These are phyloP conservation scores for Microplitis deprimator DNA, from an alignment of 2,888 invertebrate species.

Conservation along the genomic window DNA sequence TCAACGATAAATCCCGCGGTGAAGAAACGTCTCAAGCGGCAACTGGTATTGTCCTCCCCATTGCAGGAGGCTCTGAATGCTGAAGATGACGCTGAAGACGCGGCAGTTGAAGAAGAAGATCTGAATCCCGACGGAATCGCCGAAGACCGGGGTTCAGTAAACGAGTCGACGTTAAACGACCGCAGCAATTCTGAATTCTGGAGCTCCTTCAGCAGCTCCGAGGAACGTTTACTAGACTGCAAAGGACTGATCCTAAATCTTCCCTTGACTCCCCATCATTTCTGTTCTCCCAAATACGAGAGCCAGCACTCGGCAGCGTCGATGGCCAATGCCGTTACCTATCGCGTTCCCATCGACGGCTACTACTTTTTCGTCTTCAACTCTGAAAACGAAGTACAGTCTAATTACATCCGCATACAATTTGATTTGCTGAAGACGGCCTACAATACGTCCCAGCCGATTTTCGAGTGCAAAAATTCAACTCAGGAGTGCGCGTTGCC, in stretches of 20 bases:
- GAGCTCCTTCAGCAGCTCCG: constrained; percentile 87
- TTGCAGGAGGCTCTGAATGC: constrained; percentile 74
- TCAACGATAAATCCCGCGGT: constrained; percentile 59
- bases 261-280: constrained; percentile 78
- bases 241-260: constrained; percentile 82
- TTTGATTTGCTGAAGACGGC: constrained; percentile 81
- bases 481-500: constrained; percentile 78
- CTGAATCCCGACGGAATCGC: constrained; percentile 78
- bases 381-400: constrained; percentile 84
- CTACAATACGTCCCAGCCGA: constrained; percentile 78
- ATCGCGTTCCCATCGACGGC: constrained; percentile 81
- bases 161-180: constrained; percentile 79
- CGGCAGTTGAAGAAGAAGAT: constrained; percentile 75
- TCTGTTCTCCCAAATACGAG: constrained; percentile 73
- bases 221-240: constrained; percentile 82
- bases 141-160: constrained; percentile 77
- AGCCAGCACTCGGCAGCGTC: constrained; percentile 72
- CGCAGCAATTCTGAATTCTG: constrained; percentile 85
- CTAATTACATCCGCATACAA: constrained; percentile 79
- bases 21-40: constrained; percentile 70
- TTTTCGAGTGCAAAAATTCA: constrained; percentile 77
- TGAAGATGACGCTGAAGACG: constrained; percentile 76
- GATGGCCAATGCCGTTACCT: constrained; percentile 77
- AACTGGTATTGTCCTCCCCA: constrained; percentile 73
- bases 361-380: constrained; percentile 89